Conservation (phyloP, 2,888 invertebrate genomes). For the Sinhomidia bicolor region DNA sequence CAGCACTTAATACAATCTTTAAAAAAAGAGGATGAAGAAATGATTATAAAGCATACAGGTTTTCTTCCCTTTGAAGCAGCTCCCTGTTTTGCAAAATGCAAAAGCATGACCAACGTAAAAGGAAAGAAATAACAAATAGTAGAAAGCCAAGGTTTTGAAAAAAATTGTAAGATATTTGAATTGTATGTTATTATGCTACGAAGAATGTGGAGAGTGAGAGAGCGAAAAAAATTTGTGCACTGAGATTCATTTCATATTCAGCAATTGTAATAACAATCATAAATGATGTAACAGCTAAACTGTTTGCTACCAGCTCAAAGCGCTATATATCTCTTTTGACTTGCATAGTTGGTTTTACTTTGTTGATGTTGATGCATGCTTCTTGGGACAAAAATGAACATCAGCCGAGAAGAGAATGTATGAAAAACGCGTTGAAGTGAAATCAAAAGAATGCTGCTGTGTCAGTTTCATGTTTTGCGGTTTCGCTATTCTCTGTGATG, state of each 20-base stretch:
- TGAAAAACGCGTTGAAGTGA: slow-evolving; percentile 36
- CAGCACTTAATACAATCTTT: too few species aligned
- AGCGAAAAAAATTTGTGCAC: background rate
- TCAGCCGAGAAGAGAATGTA: slow-evolving; percentile 22
- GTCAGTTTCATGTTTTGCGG: slow-evolving; percentile 44
- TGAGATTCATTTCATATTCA: slow-evolving; percentile 33
- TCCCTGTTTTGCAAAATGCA: slow-evolving; percentile 1
- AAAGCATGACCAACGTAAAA: background rate
- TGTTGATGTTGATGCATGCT: background rate
- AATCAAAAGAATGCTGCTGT: slow-evolving; percentile 54
- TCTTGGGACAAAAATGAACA: slow-evolving; percentile 14
- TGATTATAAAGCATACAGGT: too few species aligned
- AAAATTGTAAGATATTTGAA: too few species aligned
- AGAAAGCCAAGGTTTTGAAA: background rate
- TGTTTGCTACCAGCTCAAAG: slow-evolving; percentile 19
- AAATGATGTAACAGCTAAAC: slow-evolving; percentile 49
- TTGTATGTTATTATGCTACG: too few species aligned
- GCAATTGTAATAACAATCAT: slow-evolving; percentile 3
- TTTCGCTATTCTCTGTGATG: background rate
- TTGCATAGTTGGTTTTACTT: background rate
- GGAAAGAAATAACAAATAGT: background rate
- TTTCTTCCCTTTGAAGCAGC: background rate
- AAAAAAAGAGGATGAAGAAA: slow-evolving; percentile 6
- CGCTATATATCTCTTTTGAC: too few species aligned
- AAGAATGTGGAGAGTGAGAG: background rate